Evolutionary conservation across 2,888 invertebrate genomes (phyloP).

Genomic region (Frankliniella intonsa): DNA sequence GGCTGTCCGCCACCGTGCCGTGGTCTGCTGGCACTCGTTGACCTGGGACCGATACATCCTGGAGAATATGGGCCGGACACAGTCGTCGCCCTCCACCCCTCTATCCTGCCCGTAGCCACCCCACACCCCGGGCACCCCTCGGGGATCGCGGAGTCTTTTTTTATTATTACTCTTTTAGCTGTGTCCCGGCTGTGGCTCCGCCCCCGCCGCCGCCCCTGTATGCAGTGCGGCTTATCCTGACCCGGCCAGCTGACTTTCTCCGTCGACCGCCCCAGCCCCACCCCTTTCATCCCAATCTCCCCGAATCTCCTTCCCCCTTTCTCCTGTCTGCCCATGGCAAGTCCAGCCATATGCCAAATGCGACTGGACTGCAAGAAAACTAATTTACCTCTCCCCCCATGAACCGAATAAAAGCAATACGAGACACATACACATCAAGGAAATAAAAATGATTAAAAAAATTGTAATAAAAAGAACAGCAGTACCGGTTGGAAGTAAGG

Average conservation of each 20-base stretch:
- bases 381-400: background rate
- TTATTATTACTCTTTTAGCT: background rate
- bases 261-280: background rate
- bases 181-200: too few species aligned
- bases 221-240: background rate
- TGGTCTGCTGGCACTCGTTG: background rate
- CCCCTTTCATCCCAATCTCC: background rate
- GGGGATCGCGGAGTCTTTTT: background rate
- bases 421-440: background rate
- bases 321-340: background rate
- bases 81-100: background rate
- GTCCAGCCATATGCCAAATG: background rate
- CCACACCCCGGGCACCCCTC: background rate
- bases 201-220: background rate
- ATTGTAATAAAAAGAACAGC: background rate
- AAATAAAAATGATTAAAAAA: background rate
- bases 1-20: background rate
- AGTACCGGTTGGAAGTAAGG: background rate
- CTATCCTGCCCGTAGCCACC: background rate
- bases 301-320: background rate
- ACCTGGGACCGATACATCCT: background rate
- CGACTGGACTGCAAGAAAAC: background rate
- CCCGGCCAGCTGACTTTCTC: background rate
- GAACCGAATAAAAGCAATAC: constrained; percentile 6
- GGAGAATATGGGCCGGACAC: background rate